Evolutionary conservation across 2,888 invertebrate species (phyloP).

Genomic region (Beris chalybata): DNA sequence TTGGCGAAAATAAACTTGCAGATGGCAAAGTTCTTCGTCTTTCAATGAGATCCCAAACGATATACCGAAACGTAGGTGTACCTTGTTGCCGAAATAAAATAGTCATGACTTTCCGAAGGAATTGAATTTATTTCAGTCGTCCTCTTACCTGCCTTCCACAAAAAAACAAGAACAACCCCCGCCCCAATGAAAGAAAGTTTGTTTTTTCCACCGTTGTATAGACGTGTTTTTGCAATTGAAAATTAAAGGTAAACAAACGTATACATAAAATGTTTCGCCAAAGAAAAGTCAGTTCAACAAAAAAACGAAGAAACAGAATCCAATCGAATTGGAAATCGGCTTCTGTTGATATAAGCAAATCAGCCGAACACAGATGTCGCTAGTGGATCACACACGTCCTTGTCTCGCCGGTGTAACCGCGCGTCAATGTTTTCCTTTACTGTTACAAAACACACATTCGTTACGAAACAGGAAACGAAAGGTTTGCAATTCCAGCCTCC

Average conservation of each 20-base stretch:
- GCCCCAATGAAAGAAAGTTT: neutral
- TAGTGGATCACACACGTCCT: no score
- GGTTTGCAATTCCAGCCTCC: no score
- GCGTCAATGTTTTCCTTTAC: no score
- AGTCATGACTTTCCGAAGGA: neutral
- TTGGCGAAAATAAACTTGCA: no score
- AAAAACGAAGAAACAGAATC: neutral
- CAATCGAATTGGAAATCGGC: neutral
- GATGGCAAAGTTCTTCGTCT: no score
- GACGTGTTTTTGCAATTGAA: conserved; percentile 6
- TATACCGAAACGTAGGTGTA: no score
- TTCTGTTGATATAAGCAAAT: neutral
- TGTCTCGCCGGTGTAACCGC: no score
- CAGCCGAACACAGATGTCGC: no score
- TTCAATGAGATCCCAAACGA: no score
- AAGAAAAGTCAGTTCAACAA: neutral
- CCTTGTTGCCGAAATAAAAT: no score
- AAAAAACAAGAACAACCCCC: neutral
- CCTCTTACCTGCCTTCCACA: neutral
- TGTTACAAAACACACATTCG: no score
- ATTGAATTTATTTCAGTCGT: neutral
- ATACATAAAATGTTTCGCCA: neutral
- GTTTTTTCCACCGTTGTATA: neutral
- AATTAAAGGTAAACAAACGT: conserved; percentile 8
- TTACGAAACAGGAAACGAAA: no score